Conservation (phyloP, 2,888 invertebrate genomes). For the Hirudinaria manillensis region DNA sequence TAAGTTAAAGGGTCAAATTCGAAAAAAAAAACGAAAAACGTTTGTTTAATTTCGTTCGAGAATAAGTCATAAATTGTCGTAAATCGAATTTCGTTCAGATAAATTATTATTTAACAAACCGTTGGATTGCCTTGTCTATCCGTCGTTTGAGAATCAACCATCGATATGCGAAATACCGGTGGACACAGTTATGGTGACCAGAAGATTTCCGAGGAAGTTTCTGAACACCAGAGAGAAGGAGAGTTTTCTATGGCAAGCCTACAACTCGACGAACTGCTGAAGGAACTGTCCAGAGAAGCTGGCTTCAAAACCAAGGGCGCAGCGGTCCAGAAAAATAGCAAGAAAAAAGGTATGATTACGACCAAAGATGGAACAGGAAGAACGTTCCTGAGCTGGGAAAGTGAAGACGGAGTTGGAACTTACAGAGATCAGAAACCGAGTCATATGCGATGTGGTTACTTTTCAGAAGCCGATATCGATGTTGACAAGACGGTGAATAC, state of each 20-base stretch:
- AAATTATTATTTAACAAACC: too few relatives aligned
- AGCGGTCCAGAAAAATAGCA: not conserved
- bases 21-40: too few relatives aligned
- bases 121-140: too few relatives aligned
- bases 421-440: not conserved
- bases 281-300: slow-evolving; percentile 23
- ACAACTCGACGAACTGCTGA: slow-evolving; percentile 19
- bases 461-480: slow-evolving; percentile 12
- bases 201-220: not conserved
- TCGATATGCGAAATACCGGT: too few relatives aligned
- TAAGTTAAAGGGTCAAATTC: too few relatives aligned
- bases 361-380: not conserved
- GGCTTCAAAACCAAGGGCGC: slow-evolving; percentile 5
- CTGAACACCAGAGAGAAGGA: not conserved
- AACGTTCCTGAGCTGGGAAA: slow-evolving; percentile 7
- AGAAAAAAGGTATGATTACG: slow-evolving; percentile 2
- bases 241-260: slow-evolving; percentile 16
- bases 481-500: not conserved
- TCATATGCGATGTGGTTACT: not conserved
- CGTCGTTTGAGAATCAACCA: too few relatives aligned
- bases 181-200: not conserved
- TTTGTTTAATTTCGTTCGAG: not conserved
- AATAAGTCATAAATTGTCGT: too few relatives aligned
- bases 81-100: too few relatives aligned
- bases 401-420: not conserved